Evolutionary conservation across 2,113 vertebrate species (phyloP).

Genomic region (Mormyrus iriodes): DNA sequence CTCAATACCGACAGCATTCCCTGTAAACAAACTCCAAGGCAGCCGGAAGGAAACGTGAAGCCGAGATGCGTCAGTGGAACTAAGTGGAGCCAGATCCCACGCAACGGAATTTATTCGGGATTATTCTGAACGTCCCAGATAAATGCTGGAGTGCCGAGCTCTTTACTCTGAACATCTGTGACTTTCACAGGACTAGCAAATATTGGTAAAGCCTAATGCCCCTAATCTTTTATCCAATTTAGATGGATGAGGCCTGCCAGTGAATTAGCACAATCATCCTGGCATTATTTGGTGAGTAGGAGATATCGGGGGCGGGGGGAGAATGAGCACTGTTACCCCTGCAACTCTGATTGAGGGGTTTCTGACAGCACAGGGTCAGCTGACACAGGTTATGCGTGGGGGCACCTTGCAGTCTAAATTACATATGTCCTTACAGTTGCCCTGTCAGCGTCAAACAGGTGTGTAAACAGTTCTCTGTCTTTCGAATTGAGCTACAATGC

Average conservation of each 20-base stretch:
- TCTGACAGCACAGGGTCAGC: not conserved
- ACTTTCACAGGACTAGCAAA: constrained; percentile 33
- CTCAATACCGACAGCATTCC: not conserved
- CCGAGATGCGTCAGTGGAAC: constrained; percentile 27
- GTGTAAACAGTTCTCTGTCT: constrained; percentile 13
- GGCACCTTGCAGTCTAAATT: constrained; percentile 29
- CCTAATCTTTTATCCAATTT: constrained; percentile 50
- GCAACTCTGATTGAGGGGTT: constrained; percentile 29
- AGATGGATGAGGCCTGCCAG: constrained; percentile 34
- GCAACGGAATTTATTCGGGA: constrained; percentile 21
- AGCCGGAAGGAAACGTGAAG: not conserved
- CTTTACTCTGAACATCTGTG: constrained; percentile 23
- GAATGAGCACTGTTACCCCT: constrained; percentile 26
- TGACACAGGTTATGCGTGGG: not conserved
- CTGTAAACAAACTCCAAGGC: not conserved
- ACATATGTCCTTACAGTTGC: constrained; percentile 17
- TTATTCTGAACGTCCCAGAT: constrained; percentile 19
- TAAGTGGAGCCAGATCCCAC: constrained; percentile 31
- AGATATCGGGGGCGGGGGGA: not conserved
- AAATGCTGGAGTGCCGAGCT: not conserved
- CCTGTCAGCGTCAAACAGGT: constrained; percentile 11
- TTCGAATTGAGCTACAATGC: not conserved
- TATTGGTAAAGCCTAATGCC: constrained; percentile 34
- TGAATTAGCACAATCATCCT: constrained; percentile 17
- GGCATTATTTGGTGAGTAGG: not conserved